Evolutionary conservation across 2,888 invertebrate genomes (phyloP), one percentile per base, ranked within the genome.

Genomic region (Perizoma flavofasciatum): DNA sequence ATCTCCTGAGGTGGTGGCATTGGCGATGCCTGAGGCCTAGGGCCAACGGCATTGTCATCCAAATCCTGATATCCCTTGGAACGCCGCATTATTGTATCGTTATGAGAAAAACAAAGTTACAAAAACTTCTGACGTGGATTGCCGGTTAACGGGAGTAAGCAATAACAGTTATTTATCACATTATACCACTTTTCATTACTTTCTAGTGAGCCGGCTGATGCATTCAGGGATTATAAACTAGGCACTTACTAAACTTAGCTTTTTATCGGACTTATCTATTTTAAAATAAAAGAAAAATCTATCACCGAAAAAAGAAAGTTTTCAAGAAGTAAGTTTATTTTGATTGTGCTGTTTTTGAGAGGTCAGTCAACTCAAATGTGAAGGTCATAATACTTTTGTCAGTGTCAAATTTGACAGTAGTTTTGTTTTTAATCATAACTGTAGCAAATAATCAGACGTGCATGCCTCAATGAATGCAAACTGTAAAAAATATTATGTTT

Each of bases 1-100:
- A 96, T 94, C 79, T 94, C 94, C 76, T 94, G 94, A 0, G 94
- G 93, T n/a, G 91, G 91, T 51, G 93, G 93, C 78, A 93, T 92
- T n/a, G 91, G 81, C 10, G 87, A 74, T 63, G 78, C 86, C 66
- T 78, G 82, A 43, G 81, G 77, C 45, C 85, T 75, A 3, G 82
- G 78, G 43, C 81, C 83, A 55, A 77, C 81, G 39, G 77, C 82
- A 75, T 80, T 88, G 49, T 93, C 94, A 62, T 94, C 94, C 64
- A 94, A 87, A 75, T 94, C 94, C 78, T 94, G 94, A 77, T 94
- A 94, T 66, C 94, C 94, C 73, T 92, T 93, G 58, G 92, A 81
- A 56, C 94, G 89, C 72, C 93, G 91, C 84, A 94, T 88, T 69
- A 81, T 88, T 10, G 37, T 67, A 62, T 44, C 6, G 7, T 57